phyloP scores from a whole-genome alignment of 2,113 vertebrate genomes.

The Irena cyanogastra region DNA sequence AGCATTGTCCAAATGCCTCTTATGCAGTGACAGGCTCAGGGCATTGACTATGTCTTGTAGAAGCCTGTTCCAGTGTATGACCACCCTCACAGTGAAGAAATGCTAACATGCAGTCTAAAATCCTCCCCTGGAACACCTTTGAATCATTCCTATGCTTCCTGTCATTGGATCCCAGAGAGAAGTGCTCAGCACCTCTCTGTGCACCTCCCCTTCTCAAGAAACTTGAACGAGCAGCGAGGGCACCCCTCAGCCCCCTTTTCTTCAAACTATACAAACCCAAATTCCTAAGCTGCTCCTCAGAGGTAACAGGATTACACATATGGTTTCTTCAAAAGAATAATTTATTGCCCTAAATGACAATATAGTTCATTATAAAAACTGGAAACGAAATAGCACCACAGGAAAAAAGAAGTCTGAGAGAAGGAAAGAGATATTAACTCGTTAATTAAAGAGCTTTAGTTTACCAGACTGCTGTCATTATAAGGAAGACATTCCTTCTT shows the following conservation, averaged over 20 bases:
- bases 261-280: background rate
- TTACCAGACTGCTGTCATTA: background rate
- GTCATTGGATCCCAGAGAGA: background rate
- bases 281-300: background rate
- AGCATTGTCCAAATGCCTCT: background rate
- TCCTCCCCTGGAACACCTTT: background rate
- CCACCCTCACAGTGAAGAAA: background rate
- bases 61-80: background rate
- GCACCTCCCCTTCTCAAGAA: background rate
- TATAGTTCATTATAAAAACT: background rate
- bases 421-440: background rate
- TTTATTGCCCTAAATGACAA: background rate
- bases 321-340: background rate
- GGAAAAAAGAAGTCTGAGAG: background rate
- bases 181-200: background rate
- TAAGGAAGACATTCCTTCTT: background rate
- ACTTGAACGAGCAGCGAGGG: background rate
- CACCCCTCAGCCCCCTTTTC: background rate
- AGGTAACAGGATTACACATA: background rate
- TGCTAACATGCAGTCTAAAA: background rate
- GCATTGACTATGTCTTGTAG: background rate
- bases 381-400: background rate
- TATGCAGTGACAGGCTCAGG: background rate
- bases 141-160: background rate
- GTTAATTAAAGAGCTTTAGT: background rate